Conservation (phyloP, 2,888 invertebrate genomes). For the Rhingia campestris region DNA sequence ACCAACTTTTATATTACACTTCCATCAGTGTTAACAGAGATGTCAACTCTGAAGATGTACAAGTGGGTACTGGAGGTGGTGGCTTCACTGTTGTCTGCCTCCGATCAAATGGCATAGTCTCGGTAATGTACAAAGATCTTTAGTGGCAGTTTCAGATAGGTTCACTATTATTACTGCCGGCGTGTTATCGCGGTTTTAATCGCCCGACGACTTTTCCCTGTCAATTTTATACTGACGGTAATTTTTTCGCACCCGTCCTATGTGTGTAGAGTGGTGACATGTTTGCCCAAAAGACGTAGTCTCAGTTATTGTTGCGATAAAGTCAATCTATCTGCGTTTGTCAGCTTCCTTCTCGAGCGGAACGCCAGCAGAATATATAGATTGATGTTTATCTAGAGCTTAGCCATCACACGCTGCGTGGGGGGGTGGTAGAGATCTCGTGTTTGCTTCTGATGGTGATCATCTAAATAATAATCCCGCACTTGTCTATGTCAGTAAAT, state of each 20-base stretch:
- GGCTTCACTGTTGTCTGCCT: slow-evolving; percentile 32
- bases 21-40: not conserved
- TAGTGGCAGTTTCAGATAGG: slow-evolving; percentile 19
- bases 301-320: slow-evolving; percentile 19
- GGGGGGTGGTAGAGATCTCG: not conserved
- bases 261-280: slow-evolving; percentile 16
- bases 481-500: slow-evolving; percentile 59
- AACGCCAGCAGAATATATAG: not conserved
- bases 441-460: slow-evolving; percentile 47
- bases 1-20: not conserved
- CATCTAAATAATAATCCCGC: slow-evolving; percentile 39
- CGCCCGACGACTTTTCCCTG: slow-evolving; percentile 19
- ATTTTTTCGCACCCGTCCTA: slow-evolving; percentile 9
- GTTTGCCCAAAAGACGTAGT: slow-evolving; percentile 29
- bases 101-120: slow-evolving; percentile 55
- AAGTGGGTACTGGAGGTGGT: slow-evolving; percentile 17
- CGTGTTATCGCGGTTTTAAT: slow-evolving; percentile 59
- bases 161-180: slow-evolving; percentile 11
- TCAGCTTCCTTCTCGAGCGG: not conserved
- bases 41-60: not conserved
- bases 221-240: slow-evolving; percentile 47
- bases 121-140: slow-evolving; percentile 28
- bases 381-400: slow-evolving; percentile 18
- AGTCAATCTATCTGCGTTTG: slow-evolving; percentile 19
- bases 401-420: not conserved